A percentile compares a stretch with the other conserved stretches of the same genome.
Conservation (phyloP, 2,113 vertebrate genomes). For the Amphiprion ocellaris region DNA sequence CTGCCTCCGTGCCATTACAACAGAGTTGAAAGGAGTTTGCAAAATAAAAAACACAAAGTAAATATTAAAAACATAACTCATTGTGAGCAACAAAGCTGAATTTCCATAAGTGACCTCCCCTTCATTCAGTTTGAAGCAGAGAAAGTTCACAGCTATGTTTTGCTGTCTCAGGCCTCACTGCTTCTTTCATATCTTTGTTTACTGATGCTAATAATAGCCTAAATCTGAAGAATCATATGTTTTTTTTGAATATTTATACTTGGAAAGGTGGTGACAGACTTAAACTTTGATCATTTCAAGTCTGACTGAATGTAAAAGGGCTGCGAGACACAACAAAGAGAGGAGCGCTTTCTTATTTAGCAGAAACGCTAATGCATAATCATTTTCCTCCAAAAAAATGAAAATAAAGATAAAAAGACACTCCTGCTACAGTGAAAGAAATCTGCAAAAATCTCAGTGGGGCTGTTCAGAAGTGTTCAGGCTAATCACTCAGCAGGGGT, state of each 20-base stretch:
- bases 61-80: neutral
- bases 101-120: slow-evolving; percentile 21
- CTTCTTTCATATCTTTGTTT: slow-evolving; percentile 16
- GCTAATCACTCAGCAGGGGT: slow-evolving; percentile 66
- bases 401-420: neutral
- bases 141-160: slow-evolving; percentile 10
- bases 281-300: slow-evolving; percentile 51
- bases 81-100: neutral
- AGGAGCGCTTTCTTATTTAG: neutral
- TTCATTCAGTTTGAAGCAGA: slow-evolving; percentile 18
- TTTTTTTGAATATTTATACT: slow-evolving; percentile 27
- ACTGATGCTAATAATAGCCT: slow-evolving; percentile 58
- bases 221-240: slow-evolving; percentile 6
- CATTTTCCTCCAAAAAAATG: neutral
- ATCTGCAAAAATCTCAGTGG: slow-evolving; percentile 56
- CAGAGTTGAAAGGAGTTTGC: slow-evolving; percentile 6
- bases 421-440: slow-evolving; percentile 41
- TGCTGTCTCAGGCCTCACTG: slow-evolving; percentile 7
- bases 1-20: neutral
- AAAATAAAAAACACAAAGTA: neutral
- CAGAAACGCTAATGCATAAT: slow-evolving; percentile 30
- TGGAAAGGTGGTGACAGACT: slow-evolving; percentile 20
- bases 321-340: slow-evolving; percentile 38
- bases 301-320: slow-evolving; percentile 9
- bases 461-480: slow-evolving; percentile 37